Conservation (phyloP, 2,888 invertebrate species). For the Abscondita cerata region DNA sequence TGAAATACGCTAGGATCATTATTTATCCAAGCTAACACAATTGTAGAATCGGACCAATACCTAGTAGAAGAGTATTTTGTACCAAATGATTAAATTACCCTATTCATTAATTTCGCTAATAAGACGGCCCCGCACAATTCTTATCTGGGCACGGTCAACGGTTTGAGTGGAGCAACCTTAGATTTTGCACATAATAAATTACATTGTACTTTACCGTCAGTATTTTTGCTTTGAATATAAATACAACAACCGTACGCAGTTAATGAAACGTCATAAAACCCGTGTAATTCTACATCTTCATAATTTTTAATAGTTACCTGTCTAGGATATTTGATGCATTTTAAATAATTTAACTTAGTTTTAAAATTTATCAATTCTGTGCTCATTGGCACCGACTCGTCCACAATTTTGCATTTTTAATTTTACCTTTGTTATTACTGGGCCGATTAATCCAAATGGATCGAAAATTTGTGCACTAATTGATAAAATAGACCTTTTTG, state of each 20-base stretch:
- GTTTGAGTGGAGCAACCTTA: constrained; percentile 37
- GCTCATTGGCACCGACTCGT: constrained; percentile 1
- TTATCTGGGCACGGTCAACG: constrained; percentile 34
- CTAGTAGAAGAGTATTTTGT: constrained; percentile 11
- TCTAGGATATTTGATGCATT: neutral
- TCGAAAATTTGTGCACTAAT: constrained; percentile 6
- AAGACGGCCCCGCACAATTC: constrained; percentile 38
- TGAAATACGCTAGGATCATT: constrained; percentile 30
- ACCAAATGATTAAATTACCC: constrained; percentile 16
- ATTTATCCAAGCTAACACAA: constrained; percentile 38
- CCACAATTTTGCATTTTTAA: neutral
- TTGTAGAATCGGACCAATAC: constrained; percentile 41
- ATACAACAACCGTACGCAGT: constrained; percentile 42
- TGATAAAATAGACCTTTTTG: constrained; percentile 5
- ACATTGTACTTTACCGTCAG: neutral
- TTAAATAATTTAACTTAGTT: neutral
- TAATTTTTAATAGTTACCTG: constrained; percentile 9
- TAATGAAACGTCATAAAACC: constrained; percentile 38
- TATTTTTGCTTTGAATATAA: constrained; percentile 35
- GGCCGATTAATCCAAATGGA: neutral
- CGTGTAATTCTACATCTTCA: constrained; percentile 33
- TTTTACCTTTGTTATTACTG: constrained; percentile 1
- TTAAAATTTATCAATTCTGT: neutral
- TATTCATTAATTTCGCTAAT: constrained; percentile 26
- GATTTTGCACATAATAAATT: constrained; percentile 42